A percentile compares a stretch with the other conserved stretches of the same genome.
phyloP scores from a whole-genome alignment of 1,140 invertebrate species.

The Ganaspis sp. region DNA sequence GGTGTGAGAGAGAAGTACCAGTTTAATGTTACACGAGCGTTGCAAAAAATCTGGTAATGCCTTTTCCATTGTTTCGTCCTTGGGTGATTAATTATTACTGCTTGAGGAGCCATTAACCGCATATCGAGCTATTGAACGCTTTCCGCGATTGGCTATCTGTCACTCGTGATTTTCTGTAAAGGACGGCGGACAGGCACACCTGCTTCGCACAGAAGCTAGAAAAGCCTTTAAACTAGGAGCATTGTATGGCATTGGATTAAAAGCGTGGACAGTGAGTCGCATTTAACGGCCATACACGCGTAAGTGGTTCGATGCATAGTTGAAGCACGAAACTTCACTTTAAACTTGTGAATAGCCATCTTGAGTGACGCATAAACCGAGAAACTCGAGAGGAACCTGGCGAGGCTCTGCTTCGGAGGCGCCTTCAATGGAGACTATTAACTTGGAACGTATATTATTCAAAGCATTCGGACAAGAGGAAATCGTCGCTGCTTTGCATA shows the following conservation, averaged over 20 bases:
- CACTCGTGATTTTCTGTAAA: constrained; percentile 9
- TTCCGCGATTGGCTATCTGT: constrained; percentile 3
- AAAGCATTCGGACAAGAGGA: constrained; percentile 55
- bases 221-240: neutral
- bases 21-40: neutral
- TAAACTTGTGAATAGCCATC: neutral
- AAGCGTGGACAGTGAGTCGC: neutral
- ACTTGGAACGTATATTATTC: constrained; percentile 61
- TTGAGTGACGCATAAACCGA: constrained; percentile 46
- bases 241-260: constrained; percentile 8
- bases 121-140: neutral
- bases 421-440: constrained; percentile 62
- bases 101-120: constrained; percentile 12
- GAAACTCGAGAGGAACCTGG: constrained; percentile 41
- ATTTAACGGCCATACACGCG: neutral
- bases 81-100: constrained; percentile 20
- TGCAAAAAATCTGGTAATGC: neutral
- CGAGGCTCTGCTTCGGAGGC: constrained; percentile 40
- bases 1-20: neutral
- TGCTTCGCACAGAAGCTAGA: neutral
- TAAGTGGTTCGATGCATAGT: constrained; percentile 6
- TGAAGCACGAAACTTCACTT: neutral
- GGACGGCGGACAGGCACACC: neutral
- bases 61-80: constrained; percentile 6
- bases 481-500: constrained; percentile 57